Percentiles rank a stretch among this genome's conserved stretches.
phyloP scores from a whole-genome alignment of 2,888 invertebrate species.

The Scelioninae gen. 2 region DNA sequence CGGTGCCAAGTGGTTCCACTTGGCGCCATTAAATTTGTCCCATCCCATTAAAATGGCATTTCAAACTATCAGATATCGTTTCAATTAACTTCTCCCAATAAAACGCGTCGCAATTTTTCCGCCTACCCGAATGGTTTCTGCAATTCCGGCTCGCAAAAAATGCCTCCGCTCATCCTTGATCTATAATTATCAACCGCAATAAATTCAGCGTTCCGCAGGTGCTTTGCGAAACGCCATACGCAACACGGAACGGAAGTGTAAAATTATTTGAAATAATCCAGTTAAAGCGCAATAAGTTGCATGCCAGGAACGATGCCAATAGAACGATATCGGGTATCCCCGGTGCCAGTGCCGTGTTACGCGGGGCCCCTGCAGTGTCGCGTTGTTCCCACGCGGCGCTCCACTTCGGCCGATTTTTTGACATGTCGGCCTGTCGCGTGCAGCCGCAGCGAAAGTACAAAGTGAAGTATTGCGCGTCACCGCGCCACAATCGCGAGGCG shows the following conservation, averaged over 20 bases:
- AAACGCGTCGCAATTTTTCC: slow-evolving; percentile 13
- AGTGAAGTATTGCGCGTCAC: slow-evolving; percentile 47
- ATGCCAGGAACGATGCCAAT: slow-evolving; percentile 38
- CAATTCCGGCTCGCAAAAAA: slow-evolving; percentile 20
- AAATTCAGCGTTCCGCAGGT: slow-evolving; percentile 41
- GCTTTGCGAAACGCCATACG: slow-evolving; percentile 39
- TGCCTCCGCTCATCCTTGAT: slow-evolving; percentile 13
- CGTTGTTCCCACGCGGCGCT: slow-evolving; percentile 53
- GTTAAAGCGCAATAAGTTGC: slow-evolving; percentile 48
- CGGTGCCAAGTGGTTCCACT: neutral
- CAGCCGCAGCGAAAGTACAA: slow-evolving; percentile 50
- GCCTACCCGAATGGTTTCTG: slow-evolving; percentile 10
- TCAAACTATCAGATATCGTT: slow-evolving; percentile 7
- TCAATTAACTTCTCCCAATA: slow-evolving; percentile 8
- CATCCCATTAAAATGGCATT: neutral
- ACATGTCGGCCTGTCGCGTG: slow-evolving; percentile 39
- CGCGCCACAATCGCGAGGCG: slow-evolving; percentile 29
- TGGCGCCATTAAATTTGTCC: slow-evolving; percentile 4
- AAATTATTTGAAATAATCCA: slow-evolving; percentile 52
- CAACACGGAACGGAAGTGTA: slow-evolving; percentile 45
- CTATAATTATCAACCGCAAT: slow-evolving; percentile 43
- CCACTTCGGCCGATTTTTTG: slow-evolving; percentile 44
- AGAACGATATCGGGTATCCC: slow-evolving; percentile 51
- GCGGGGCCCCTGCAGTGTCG: slow-evolving; percentile 48
- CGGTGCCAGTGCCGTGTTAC: slow-evolving; percentile 58